phyloP scores from a whole-genome alignment of 2,888 invertebrate species.

The Eudasyphora cyanicolor region DNA sequence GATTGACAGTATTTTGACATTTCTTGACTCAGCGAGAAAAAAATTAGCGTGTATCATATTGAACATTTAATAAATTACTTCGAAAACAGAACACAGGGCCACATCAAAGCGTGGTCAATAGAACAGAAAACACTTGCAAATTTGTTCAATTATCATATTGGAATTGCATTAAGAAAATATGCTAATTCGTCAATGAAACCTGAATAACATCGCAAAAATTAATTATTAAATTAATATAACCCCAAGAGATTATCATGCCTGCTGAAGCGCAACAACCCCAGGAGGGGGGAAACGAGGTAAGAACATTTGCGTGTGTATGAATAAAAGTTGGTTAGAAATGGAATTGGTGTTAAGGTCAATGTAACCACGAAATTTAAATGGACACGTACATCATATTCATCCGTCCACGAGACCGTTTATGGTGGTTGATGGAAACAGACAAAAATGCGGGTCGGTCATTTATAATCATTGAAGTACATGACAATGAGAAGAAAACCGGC shows the following conservation, averaged over 20 bases:
- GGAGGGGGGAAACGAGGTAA: slow-evolving; percentile 60
- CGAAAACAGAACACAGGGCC: no score
- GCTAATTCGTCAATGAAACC: slow-evolving; percentile 21
- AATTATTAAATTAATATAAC: slow-evolving; percentile 12
- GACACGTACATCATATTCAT: slow-evolving; percentile 24
- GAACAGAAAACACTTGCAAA: slow-evolving; percentile 1
- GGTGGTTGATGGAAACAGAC: neutral
- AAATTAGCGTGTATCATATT: no score
- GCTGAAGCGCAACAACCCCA: slow-evolving; percentile 60
- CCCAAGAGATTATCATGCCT: slow-evolving; percentile 46
- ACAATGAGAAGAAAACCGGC: no score
- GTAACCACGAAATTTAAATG: slow-evolving; percentile 43
- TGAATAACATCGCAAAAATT: slow-evolving; percentile 7
- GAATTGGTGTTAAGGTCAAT: slow-evolving; percentile 56
- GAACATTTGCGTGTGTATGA: slow-evolving; percentile 21
- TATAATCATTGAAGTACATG: no score
- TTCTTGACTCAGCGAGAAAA: no score
- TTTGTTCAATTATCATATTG: slow-evolving; percentile 29
- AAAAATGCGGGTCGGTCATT: neutral
- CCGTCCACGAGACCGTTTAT: neutral
- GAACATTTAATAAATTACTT: no score
- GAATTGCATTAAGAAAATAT: slow-evolving; percentile 5
- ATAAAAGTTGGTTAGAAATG: slow-evolving; percentile 31
- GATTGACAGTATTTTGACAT: no score
- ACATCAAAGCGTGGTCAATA: slow-evolving; percentile 33